Conservation (phyloP, 2,113 vertebrate species). For the Strigops habroptila region DNA sequence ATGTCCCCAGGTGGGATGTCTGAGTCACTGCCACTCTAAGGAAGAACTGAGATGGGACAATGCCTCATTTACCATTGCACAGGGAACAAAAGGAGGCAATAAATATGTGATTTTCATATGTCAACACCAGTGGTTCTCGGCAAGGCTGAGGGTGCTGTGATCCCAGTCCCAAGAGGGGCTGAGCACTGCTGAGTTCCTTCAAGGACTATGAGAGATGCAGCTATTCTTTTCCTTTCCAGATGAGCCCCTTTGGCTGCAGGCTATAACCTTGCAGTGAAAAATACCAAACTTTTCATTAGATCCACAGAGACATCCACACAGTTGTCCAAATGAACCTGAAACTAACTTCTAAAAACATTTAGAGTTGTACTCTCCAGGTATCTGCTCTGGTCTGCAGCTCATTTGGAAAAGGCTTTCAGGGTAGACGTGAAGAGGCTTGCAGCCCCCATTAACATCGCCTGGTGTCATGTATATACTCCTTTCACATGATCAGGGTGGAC, state of each 20-base stretch:
- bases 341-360: neutral
- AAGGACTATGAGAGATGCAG: neutral
- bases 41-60: slow-evolving; percentile 16
- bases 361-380: neutral
- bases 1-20: neutral
- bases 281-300: slow-evolving; percentile 15
- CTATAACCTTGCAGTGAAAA: neutral
- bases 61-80: neutral
- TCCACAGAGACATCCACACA: slow-evolving; percentile 11
- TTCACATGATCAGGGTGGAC: neutral
- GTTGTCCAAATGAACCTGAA: neutral
- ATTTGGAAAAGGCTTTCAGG: neutral
- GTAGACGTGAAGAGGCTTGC: neutral
- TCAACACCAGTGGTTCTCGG: neutral
- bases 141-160: neutral
- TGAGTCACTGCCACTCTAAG: slow-evolving; percentile 13
- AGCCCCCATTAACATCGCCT: neutral
- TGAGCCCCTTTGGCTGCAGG: neutral
- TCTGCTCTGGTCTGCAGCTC: neutral
- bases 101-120: neutral
- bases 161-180: neutral
- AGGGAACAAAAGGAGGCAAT: neutral
- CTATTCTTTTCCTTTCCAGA: neutral
- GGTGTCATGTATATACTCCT: neutral
- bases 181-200: neutral